Conservation (phyloP, 2,113 vertebrate species). For the Meleagris gallopavo region DNA sequence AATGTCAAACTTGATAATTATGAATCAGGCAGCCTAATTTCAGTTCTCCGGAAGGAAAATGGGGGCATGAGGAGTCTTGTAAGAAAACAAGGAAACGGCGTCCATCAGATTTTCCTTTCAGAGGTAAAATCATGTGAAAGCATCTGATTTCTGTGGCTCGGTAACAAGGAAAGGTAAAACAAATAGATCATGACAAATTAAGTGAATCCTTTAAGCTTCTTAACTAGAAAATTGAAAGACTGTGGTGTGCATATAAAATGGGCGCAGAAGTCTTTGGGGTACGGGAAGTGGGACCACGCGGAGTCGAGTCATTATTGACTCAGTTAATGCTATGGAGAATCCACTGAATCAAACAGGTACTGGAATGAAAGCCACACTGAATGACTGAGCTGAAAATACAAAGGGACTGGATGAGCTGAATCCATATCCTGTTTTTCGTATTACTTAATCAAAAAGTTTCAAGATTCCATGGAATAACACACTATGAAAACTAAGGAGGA, state of each 20-base stretch:
- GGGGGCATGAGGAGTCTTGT: not conserved
- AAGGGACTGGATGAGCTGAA: not conserved
- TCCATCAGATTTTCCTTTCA: not conserved
- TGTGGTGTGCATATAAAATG: not conserved
- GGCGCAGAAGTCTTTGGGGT: not conserved
- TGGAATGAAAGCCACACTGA: not conserved
- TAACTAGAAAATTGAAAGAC: not conserved
- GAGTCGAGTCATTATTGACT: rapidly evolving
- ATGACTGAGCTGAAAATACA: not conserved
- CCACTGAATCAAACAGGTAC: not conserved
- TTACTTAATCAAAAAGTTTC: not conserved
- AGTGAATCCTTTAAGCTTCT: not conserved
- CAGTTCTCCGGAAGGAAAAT: not conserved
- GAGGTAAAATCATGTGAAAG: not conserved
- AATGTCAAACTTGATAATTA: not conserved
- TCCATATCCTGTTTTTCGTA: not conserved
- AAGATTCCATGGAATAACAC: not conserved
- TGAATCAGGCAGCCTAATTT: not conserved
- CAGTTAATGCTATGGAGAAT: not conserved
- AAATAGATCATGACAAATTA: rapidly evolving
- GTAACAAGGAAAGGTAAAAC: not conserved
- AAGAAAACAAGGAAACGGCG: not conserved
- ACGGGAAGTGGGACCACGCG: not conserved
- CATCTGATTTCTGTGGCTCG: not conserved
- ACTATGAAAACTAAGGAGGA: not conserved